phyloP scores from a whole-genome alignment of 1,140 invertebrate genomes.

The Ctenoplectra terminalis region DNA sequence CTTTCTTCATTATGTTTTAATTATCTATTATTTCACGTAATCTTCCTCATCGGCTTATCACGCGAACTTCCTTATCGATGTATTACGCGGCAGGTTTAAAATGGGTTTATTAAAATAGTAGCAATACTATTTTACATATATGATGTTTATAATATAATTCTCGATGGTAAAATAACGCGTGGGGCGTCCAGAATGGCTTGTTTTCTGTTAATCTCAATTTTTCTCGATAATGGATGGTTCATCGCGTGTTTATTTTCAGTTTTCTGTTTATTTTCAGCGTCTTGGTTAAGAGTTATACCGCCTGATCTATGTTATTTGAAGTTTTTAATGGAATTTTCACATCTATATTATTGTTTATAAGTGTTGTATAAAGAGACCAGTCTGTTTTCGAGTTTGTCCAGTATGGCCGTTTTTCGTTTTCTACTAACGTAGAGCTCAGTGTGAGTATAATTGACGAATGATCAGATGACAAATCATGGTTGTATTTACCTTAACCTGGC shows the following conservation, averaged over 20 bases:
- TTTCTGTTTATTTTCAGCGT: not conserved
- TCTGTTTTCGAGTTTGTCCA: slow-evolving; percentile 12
- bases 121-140: no score
- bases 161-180: no score
- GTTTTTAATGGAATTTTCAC: slow-evolving; percentile 1
- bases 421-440: not conserved
- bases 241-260: not conserved
- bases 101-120: no score
- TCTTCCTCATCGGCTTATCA: no score
- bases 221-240: not conserved
- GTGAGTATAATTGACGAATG: slow-evolving; percentile 11
- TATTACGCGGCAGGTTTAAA: no score
- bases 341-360: not conserved
- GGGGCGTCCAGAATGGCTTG: no score
- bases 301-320: not conserved
- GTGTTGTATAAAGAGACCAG: not conserved
- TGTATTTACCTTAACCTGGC: not conserved
- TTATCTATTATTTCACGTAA: no score
- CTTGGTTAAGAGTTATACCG: not conserved
- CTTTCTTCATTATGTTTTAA: no score
- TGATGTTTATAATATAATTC: no score
- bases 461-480: slow-evolving; percentile 5
- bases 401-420: not conserved
- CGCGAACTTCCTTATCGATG: no score
- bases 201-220: not conserved